phyloP scores from a whole-genome alignment of 1,140 invertebrate genomes.

The Heliothis subflexa region DNA sequence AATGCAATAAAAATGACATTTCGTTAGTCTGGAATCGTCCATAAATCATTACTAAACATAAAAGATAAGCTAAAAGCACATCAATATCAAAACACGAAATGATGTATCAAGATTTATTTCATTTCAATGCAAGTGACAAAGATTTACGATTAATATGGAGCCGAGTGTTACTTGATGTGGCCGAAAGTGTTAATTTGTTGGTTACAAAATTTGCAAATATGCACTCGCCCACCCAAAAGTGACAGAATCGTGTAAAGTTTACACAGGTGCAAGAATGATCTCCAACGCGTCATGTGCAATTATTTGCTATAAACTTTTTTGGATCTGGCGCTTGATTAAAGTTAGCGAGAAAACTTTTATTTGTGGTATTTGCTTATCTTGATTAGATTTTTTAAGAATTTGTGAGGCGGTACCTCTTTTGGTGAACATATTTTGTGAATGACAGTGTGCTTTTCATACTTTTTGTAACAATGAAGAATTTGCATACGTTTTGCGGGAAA shows the following conservation, averaged over 20 bases:
- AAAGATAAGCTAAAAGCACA: conserved; percentile 54
- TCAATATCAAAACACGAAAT: conserved; percentile 41
- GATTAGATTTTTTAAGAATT: conserved; percentile 29
- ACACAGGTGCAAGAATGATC: conserved; percentile 66
- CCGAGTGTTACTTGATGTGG: conserved; percentile 59
- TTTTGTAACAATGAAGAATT: conserved; percentile 31
- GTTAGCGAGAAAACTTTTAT: conserved; percentile 11
- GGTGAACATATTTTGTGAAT: conserved; percentile 27
- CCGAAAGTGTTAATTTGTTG: conserved; percentile 74
- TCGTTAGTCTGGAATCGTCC: conserved; percentile 40
- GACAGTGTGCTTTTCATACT: conserved; percentile 38
- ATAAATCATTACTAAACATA: conserved; percentile 52
- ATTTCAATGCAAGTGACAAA: conserved; percentile 38
- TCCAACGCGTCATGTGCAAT: conserved; percentile 64
- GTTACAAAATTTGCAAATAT: conserved; percentile 72
- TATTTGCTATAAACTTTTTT: conserved; percentile 50
- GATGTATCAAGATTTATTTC: conserved; percentile 49
- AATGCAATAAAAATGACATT: conserved; percentile 54
- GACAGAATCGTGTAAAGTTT: conserved; percentile 63
- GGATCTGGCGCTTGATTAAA: conserved; percentile 43
- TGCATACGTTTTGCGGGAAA: conserved; percentile 20
- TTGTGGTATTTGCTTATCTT: conserved; percentile 28
- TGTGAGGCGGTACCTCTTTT: neutral
- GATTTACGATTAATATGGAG: conserved; percentile 57
- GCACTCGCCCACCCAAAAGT: conserved; percentile 68